A percentile compares a stretch with the other conserved stretches of the same genome.
Conservation (phyloP, 1,140 invertebrate genomes). For the Nylanderia fulva region DNA sequence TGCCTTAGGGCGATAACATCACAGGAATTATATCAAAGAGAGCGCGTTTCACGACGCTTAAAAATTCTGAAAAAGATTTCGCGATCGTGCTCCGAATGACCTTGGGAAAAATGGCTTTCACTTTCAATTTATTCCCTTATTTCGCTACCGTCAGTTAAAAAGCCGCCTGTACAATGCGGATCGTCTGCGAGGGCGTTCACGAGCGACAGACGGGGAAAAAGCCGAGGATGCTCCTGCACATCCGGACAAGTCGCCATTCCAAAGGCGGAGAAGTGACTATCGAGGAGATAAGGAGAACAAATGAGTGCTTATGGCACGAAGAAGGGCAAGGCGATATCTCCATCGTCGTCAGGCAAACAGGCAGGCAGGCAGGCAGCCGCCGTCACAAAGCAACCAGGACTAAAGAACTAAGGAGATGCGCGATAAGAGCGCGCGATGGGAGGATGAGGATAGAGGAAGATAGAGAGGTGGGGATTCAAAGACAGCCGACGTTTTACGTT, state of each 20-base stretch:
- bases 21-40: slow-evolving; percentile 46
- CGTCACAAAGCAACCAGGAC: slow-evolving; percentile 69
- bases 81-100: slow-evolving; percentile 31
- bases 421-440: slow-evolving; percentile 65
- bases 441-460: slow-evolving; percentile 21
- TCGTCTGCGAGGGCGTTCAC: slow-evolving; percentile 30
- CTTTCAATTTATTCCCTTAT: slow-evolving; percentile 60
- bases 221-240: slow-evolving; percentile 2
- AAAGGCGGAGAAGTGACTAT: slow-evolving; percentile 69
- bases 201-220: slow-evolving; percentile 29
- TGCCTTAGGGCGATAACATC: slow-evolving; percentile 27
- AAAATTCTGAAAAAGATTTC: slow-evolving; percentile 44
- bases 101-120: slow-evolving; percentile 58
- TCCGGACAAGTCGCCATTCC: slow-evolving; percentile 39
- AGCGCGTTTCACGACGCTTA: slow-evolving; percentile 1
- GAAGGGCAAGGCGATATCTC: slow-evolving; percentile 60
- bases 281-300: slow-evolving; percentile 72
- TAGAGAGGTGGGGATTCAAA: slow-evolving; percentile 61
- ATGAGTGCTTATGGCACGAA: slow-evolving; percentile 70
- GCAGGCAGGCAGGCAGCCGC: slow-evolving; percentile 43
- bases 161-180: slow-evolving; percentile 53
- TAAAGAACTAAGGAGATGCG: slow-evolving; percentile 72
- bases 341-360: slow-evolving; percentile 61
- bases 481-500: slow-evolving; percentile 59
- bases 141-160: slow-evolving; percentile 48